These are phyloP conservation scores for Drosophila pseudotakahashii DNA, from an alignment of 2,888 invertebrate genomes.

Conservation along the genomic window DNA sequence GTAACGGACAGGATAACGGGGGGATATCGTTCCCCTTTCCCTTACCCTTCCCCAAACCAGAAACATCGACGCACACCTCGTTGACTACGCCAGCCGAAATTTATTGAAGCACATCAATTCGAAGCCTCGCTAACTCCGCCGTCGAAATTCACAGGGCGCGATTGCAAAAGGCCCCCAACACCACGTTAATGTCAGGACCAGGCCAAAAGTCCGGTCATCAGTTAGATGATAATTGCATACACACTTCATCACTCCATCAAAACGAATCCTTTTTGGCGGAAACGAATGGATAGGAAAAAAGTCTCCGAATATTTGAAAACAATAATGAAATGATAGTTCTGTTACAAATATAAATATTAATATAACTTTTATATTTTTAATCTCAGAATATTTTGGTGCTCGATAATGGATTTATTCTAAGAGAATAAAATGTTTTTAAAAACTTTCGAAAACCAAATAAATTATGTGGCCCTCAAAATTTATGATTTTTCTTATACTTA, in stretches of 20 bases:
- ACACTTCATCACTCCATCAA: constrained; percentile 8
- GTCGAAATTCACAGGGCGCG: constrained; percentile 21
- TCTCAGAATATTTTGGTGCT: too few species aligned
- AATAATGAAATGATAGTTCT: neutral
- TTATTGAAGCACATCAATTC: constrained; percentile 54
- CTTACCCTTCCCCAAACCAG: too few species aligned
- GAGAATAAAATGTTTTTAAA: too few species aligned
- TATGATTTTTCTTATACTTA: too few species aligned
- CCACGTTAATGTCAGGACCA: constrained; percentile 9
- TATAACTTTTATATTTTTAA: too few species aligned
- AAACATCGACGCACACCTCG: constrained; percentile 13
- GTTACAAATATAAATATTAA: too few species aligned
- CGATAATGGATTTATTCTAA: too few species aligned
- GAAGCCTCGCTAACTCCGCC: constrained; percentile 28
- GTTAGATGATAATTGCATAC: constrained; percentile 31
- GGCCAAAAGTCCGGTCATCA: constrained; percentile 4
- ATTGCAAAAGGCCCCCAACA: constrained; percentile 16
- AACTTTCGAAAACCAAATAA: too few species aligned
- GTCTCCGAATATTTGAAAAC: too few species aligned
- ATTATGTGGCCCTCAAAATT: too few species aligned
- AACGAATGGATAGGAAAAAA: neutral
- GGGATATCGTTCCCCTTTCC: too few species aligned
- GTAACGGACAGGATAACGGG: constrained; percentile 21
- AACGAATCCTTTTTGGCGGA: neutral
- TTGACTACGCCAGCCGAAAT: constrained; percentile 35